Percentiles rank a stretch among this genome's conserved stretches.
Evolutionary conservation across 2,113 vertebrate genomes (phyloP).

Genomic region (Falco punctatus): DNA sequence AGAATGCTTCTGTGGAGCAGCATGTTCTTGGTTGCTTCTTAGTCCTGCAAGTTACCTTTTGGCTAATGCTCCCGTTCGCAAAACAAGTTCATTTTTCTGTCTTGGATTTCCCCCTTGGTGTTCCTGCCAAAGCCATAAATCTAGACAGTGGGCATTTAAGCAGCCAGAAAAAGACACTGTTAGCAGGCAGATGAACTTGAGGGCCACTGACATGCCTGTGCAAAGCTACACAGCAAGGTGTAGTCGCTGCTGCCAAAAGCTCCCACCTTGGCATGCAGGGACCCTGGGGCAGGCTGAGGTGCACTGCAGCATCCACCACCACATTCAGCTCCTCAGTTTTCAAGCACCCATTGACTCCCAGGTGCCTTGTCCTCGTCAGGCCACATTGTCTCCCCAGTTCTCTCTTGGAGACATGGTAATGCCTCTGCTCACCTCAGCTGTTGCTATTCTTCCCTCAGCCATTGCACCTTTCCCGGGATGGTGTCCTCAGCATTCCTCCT

Average conservation of each 20-base stretch:
- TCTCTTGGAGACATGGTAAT: background rate
- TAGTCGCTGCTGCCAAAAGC: background rate
- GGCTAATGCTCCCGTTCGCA: background rate
- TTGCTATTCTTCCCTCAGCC: background rate
- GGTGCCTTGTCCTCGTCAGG: background rate
- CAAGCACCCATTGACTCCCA: background rate
- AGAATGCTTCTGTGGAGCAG: background rate
- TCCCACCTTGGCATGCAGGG: background rate
- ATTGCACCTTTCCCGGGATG: background rate
- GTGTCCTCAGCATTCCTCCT: background rate
- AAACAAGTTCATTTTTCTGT: background rate
- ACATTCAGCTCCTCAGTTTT: background rate
- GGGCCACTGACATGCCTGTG: background rate
- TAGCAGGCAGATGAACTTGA: background rate
- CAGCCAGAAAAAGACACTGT: background rate
- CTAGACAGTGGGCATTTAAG: background rate
- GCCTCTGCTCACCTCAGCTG: background rate
- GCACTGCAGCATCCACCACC: background rate
- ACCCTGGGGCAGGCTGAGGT: background rate
- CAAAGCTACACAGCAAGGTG: background rate
- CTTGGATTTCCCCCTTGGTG: background rate
- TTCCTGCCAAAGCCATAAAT: background rate
- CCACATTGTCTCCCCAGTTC: background rate
- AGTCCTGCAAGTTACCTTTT: background rate
- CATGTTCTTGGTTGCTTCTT: background rate